Conservation (phyloP, 2,888 invertebrate species). For the Hecatera dysodea region DNA sequence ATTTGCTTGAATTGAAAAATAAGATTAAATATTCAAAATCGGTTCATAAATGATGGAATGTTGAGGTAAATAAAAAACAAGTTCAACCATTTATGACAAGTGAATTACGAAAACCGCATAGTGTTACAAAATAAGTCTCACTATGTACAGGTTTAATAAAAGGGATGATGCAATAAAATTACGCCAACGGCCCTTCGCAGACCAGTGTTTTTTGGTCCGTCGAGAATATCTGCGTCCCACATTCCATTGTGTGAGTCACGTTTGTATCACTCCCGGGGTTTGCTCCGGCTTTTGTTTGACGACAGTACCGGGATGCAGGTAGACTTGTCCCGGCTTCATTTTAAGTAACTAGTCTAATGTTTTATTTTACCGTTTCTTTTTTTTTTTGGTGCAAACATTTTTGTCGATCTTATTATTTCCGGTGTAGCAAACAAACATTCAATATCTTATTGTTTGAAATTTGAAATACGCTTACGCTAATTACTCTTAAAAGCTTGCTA, state of each 20-base stretch:
- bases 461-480: too few species aligned
- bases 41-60: too few species aligned
- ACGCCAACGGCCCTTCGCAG: not conserved
- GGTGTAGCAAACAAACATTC: too few species aligned
- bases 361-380: not conserved
- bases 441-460: too few species aligned
- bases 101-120: not conserved
- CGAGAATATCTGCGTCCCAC: conserved; percentile 1
- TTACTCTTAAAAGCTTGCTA: too few species aligned
- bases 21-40: too few species aligned
- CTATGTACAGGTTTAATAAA: not conserved
- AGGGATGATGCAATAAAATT: not conserved
- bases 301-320: not conserved
- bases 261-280: not conserved
- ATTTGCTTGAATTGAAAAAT: too few species aligned
- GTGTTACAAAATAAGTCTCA: not conserved
- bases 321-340: not conserved
- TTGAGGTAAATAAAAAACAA: too few species aligned
- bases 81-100: not conserved
- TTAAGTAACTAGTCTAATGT: not conserved
- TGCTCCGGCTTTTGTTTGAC: conserved; percentile 12
- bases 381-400: too few species aligned
- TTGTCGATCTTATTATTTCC: too few species aligned
- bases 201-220: conserved; percentile 4
- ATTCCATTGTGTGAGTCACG: conserved; percentile 9